Percentiles rank a stretch among this genome's conserved stretches.
Evolutionary conservation across 2,797 vertebrate species (phyloP).

Genomic region (Babyrousa celebensis): DNA sequence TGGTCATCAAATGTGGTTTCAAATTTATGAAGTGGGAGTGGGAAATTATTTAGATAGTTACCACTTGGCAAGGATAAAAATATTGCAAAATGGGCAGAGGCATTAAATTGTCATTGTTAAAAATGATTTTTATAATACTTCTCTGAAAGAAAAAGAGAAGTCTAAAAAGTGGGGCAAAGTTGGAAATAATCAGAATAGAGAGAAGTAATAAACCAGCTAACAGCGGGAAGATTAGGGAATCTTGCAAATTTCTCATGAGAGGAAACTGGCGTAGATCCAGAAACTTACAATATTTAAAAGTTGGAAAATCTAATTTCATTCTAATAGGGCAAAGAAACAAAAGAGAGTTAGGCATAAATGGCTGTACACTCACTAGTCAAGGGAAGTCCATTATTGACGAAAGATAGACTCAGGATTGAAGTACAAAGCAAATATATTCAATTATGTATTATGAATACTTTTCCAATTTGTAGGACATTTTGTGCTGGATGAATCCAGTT

Average conservation of each 20-base stretch:
- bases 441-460: not conserved
- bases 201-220: not conserved
- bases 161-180: not conserved
- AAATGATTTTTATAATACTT: not conserved
- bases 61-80: not conserved
- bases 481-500: not conserved
- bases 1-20: not conserved
- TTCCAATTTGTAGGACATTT: not conserved
- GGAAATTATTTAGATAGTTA: not conserved
- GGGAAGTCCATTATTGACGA: not conserved
- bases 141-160: not conserved
- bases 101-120: not conserved
- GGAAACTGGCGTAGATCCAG: not conserved
- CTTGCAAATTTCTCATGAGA: not conserved
- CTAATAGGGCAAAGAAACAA: not conserved
- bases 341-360: not conserved
- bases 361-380: not conserved
- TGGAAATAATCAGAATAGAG: not conserved
- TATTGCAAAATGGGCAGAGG: not conserved
- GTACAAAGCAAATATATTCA: conserved; percentile 17
- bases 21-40: not conserved
- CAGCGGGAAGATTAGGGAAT: not conserved
- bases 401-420: not conserved
- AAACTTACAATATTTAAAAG: not conserved
- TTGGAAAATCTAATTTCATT: not conserved